These are phyloP conservation scores for Hirtodrosophila trivittata DNA, from an alignment of 2,888 invertebrate genomes.

Conservation along the genomic window DNA sequence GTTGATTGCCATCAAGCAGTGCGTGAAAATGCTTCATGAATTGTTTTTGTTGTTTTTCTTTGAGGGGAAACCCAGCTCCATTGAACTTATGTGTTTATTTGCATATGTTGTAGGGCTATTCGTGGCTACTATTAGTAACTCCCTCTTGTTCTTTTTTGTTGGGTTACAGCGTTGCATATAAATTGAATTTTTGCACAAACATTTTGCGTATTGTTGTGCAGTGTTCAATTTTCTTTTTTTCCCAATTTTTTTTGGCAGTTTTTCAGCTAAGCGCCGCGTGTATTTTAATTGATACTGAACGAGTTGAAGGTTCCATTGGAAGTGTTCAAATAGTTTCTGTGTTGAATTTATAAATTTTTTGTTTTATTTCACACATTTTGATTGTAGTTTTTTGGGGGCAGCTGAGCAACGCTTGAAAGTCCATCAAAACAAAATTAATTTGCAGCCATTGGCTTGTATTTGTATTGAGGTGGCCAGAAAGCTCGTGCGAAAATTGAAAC, in stretches of 20 bases:
- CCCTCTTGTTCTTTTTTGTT: slow-evolving; percentile 15
- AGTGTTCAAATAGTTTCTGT: slow-evolving; percentile 39
- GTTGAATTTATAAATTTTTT: background rate
- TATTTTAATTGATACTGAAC: slow-evolving; percentile 67
- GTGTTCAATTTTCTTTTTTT: slow-evolving; percentile 30
- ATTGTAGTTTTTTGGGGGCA: slow-evolving; percentile 5
- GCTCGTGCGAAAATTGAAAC: slow-evolving; percentile 73
- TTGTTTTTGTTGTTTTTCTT: slow-evolving; percentile 57
- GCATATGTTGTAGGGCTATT: background rate
- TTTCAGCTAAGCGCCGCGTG: slow-evolving; percentile 17
- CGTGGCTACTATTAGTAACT: slow-evolving; percentile 1
- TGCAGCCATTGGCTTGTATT: slow-evolving; percentile 67
- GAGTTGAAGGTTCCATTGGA: slow-evolving; percentile 33
- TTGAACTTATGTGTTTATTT: slow-evolving; percentile 23
- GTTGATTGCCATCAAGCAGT: slow-evolving; percentile 71
- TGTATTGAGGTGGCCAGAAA: slow-evolving; percentile 62
- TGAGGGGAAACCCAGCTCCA: too few species aligned
- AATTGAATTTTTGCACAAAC: slow-evolving; percentile 75
- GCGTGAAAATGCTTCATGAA: slow-evolving; percentile 65
- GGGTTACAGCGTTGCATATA: slow-evolving; percentile 67
- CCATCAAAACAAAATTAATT: slow-evolving; percentile 78
- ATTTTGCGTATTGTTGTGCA: slow-evolving; percentile 49
- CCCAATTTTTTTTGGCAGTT: slow-evolving; percentile 7
- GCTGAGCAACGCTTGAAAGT: slow-evolving; percentile 61
- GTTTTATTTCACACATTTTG: slow-evolving; percentile 28